Evolutionary conservation across 2,113 vertebrate genomes (phyloP), one percentile per base, ranked within the genome.

Genomic region (Perca schrenkii): DNA sequence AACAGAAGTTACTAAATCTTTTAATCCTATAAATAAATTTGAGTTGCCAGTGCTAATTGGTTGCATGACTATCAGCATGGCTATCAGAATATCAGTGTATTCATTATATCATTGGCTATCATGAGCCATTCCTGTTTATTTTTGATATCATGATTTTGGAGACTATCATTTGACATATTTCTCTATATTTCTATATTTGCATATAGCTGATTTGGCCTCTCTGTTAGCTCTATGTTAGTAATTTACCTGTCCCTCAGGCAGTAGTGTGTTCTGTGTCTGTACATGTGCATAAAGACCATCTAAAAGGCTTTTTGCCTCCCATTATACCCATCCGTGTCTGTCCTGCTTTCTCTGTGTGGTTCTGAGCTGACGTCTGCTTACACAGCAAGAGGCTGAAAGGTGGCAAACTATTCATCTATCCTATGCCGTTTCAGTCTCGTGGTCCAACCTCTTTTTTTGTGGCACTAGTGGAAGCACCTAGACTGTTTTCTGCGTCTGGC

Each of bases 331-430:
- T 70, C 21, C 43, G 73, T 68, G 83, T 56, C 56, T 52, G 21
- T 65, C 52, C 58, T 43, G 54, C 61, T 79, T 61, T 46, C 67
- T 79, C 70, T 11, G 46, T 36, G 69, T 63, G 40, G 14, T 28
- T 63, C 62, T 31, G 67, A 75, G 80, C 47, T 53, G 43, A 77
- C 62, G 40, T 70, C 87, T 85, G 78, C 69, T 79, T 75, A 21
- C 77, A 11, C 78, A 71, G 62, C 57, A 28, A 80, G 80, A 74
- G 46, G n/a, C 63, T 73, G 36, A 78, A 80, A 86, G 69, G 77
- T 61, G 64, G 72, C 54, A 67, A 82, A 79, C 64, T 78, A 46
- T 62, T 63, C 7, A 0, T 11, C 53, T 25, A 28, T 79, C 67
- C 43, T 66, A 57, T 22, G 22, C 34, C 7, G 0, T 68, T 74